These are phyloP conservation scores for Plumapathes pennacea DNA, from an alignment of 92 coral and sea anemone genomes.

Conservation along the genomic window DNA sequence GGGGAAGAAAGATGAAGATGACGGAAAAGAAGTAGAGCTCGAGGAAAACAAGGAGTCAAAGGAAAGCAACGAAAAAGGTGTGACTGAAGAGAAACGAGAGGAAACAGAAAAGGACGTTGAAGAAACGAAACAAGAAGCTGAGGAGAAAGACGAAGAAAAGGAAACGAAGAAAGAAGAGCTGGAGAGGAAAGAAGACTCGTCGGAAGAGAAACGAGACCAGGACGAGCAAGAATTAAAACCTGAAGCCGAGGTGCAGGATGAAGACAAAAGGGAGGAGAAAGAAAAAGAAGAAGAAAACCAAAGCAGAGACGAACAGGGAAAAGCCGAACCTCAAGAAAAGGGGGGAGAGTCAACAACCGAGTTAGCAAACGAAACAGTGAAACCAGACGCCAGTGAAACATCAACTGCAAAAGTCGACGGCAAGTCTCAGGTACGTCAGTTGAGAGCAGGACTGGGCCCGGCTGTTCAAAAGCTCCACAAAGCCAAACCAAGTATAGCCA, in stretches of 20 bases:
- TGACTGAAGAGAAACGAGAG: conserved; percentile 1
- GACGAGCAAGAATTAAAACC: background rate
- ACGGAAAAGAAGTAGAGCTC: conserved; percentile 6
- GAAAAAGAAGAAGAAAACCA: conserved; percentile 29
- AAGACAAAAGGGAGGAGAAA: conserved; percentile 16
- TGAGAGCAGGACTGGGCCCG: too few relatives aligned
- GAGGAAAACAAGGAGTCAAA: conserved; percentile 19
- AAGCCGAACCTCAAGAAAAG: too few relatives aligned
- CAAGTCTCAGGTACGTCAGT: too few relatives aligned
- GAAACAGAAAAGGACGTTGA: conserved; percentile 6
- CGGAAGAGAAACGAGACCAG: conserved; percentile 8
- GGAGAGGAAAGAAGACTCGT: conserved; percentile 2
- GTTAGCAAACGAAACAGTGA: too few relatives aligned
- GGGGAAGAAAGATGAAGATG: conserved; percentile 6
- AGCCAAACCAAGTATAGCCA: too few relatives aligned
- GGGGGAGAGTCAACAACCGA: too few relatives aligned
- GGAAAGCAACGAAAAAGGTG: background rate
- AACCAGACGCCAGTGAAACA: too few relatives aligned
- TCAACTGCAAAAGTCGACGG: too few relatives aligned
- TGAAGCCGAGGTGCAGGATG: conserved; percentile 1
- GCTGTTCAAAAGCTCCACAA: too few relatives aligned
- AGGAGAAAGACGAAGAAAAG: background rate
- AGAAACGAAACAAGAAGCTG: conserved; percentile 4
- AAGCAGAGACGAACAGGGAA: conserved; percentile 10
- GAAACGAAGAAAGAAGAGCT: conserved; percentile 5